Evolutionary conservation across 1,140 invertebrate species (phyloP), one percentile per base, ranked within the genome.

Genomic region (Rhyacophila brunnea): DNA sequence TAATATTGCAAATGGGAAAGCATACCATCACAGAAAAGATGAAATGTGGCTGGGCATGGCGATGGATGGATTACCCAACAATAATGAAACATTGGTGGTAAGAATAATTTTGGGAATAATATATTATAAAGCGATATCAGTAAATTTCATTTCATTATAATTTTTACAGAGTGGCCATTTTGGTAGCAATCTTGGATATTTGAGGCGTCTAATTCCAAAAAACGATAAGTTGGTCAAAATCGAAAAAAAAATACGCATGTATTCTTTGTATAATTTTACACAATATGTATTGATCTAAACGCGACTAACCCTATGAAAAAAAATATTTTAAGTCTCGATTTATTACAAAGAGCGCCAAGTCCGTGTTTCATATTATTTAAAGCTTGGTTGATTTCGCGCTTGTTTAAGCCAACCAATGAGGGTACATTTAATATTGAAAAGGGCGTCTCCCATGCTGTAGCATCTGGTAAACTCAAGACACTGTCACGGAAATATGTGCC

Each of bases 1-100:
- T n/a, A 20, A 52, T 10, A 11, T 54, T 15, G 42, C 23, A 13
- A 47, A 60, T 38, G 57, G 57, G 20, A 55, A 34, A 40, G 34
- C 58, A 13, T 58, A 53, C 23, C 43, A 48, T 50, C 62, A 64
- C 17, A 38, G 50, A 10, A 64, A 60, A 44, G 52, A 64, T 32
- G 51, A 50, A 14, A 64, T 64, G 62, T 64, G 62, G 62, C 49
- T 64, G 0, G 62, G 62, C 32, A 64, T 64, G 62, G 52, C 62
- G 14, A 51, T 64, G 13, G 62, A 59, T 50, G 62, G 62, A 43
- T 20, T 43, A 1, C 17, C 19, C 13, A 17, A 20, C n/a, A 60
- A 57, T 23, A 64, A 64, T 42, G 62, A 54, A 18, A 57, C 58
- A 10, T 10, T 64, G 32, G 58, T 60, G 42, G 62, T 64, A 54